Evolutionary conservation across 2,113 vertebrate species (phyloP).

Genomic region (Heterotilapia buettikoferi): DNA sequence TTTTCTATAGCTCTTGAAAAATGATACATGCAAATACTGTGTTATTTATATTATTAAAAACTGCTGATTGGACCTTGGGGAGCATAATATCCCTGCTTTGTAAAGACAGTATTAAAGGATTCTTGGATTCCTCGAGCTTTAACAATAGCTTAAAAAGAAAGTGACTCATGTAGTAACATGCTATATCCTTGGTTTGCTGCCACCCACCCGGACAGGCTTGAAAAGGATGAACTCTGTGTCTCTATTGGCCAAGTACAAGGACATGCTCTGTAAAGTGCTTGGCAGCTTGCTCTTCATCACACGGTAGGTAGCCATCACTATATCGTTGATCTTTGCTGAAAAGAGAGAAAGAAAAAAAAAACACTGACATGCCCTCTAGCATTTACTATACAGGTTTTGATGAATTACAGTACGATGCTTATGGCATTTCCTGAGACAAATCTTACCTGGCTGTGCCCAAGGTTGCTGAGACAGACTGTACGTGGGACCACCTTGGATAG

Average conservation of each 20-base stretch:
- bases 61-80: background rate
- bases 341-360: constrained; percentile 11
- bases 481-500: constrained; percentile 87
- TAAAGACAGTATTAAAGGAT: background rate
- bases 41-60: background rate
- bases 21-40: background rate
- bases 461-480: constrained; percentile 92
- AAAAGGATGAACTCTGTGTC: constrained; percentile 98
- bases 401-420: constrained; percentile 26
- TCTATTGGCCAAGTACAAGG: constrained; percentile 92
- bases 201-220: constrained; percentile 93
- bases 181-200: background rate
- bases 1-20: background rate
- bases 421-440: constrained; percentile 25
- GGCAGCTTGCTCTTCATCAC: constrained; percentile 93
- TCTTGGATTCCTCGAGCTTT: background rate
- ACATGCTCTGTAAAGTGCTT: constrained; percentile 88
- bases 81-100: background rate
- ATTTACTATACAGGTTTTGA: constrained; percentile 24
- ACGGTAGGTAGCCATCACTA: constrained; percentile 86
- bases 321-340: constrained; percentile 91
- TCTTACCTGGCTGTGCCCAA: constrained; percentile 94
- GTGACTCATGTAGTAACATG: background rate
- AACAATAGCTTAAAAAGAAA: constrained; percentile 16
- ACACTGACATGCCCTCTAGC: constrained; percentile 41